Percentiles rank a stretch among this genome's conserved stretches.
Conservation (phyloP, 1,140 invertebrate species). For the Drosophila yakuba region DNA sequence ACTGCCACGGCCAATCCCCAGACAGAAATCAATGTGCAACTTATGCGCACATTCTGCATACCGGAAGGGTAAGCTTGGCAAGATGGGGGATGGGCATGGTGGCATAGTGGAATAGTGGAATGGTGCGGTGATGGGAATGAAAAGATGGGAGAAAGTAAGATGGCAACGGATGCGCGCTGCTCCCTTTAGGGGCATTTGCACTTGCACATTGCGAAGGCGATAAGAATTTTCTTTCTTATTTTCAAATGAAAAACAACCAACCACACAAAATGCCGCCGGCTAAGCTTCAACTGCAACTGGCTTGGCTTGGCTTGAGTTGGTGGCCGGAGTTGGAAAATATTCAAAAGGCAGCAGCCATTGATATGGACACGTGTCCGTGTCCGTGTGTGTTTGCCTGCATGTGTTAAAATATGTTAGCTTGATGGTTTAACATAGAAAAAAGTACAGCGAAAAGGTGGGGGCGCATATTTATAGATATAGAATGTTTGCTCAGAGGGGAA, state of each 20-base stretch:
- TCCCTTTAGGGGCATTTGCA: constrained; percentile 79
- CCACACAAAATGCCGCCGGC: constrained; percentile 68
- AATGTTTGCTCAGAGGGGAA: constrained; percentile 37
- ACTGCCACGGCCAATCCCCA: constrained; percentile 67
- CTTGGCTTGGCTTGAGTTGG: constrained; percentile 4
- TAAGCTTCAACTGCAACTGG: constrained; percentile 56
- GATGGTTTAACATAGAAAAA: constrained; percentile 80
- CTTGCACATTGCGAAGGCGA: constrained; percentile 73
- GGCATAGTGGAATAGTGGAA: no score
- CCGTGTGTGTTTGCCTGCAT: constrained; percentile 54
- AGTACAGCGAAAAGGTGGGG: constrained; percentile 71
- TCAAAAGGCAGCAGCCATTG: constrained; percentile 78
- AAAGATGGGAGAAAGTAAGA: constrained; percentile 20
- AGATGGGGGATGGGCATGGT: not conserved
- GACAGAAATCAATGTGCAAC: constrained; percentile 81
- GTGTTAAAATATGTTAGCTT: constrained; percentile 83
- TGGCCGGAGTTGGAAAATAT: constrained; percentile 53
- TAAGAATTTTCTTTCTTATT: constrained; percentile 82
- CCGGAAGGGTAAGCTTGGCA: constrained; percentile 14
- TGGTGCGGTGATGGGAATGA: no score
- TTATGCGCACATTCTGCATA: constrained; percentile 72
- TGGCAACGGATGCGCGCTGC: constrained; percentile 62
- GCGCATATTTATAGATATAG: constrained; percentile 76
- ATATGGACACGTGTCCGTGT: constrained; percentile 71
- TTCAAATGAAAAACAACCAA: constrained; percentile 78